phyloP scores from a whole-genome alignment of 2,888 invertebrate species.

The Drosophila longiperda region DNA sequence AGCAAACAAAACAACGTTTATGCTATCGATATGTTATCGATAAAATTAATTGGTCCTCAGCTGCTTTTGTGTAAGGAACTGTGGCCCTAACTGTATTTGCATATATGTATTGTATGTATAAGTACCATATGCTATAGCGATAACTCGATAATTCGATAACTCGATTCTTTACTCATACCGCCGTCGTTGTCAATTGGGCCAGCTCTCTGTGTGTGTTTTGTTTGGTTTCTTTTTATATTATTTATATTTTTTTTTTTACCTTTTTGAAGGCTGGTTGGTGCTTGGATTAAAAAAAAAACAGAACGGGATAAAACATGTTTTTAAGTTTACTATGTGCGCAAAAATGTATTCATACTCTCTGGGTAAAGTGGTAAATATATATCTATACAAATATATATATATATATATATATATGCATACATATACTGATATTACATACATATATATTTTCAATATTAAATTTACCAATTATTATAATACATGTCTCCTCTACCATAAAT shows the following conservation, averaged over 20 bases:
- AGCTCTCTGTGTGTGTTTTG: slow-evolving; percentile 59
- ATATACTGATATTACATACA: slow-evolving; percentile 42
- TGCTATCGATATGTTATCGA: slow-evolving; percentile 22
- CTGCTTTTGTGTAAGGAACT: slow-evolving; percentile 53
- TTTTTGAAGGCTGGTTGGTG: slow-evolving; percentile 81
- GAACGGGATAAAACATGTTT: slow-evolving; percentile 68
- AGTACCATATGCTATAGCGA: slow-evolving; percentile 30
- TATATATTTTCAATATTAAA: slow-evolving; percentile 50
- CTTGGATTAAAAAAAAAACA: slow-evolving; percentile 72
- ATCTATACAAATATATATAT: slow-evolving; percentile 14
- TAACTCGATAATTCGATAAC: slow-evolving; percentile 27
- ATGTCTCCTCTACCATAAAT: slow-evolving; percentile 81
- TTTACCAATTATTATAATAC: slow-evolving; percentile 58
- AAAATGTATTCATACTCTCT: slow-evolving; percentile 82
- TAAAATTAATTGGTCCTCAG: slow-evolving; percentile 15
- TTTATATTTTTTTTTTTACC: slow-evolving; percentile 33
- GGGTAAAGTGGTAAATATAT: slow-evolving; percentile 83
- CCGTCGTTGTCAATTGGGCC: slow-evolving; percentile 49
- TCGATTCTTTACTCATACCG: slow-evolving; percentile 30
- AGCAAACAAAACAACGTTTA: slow-evolving; percentile 8
- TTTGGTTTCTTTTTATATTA: slow-evolving; percentile 27
- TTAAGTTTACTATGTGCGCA: slow-evolving; percentile 73
- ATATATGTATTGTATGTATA: slow-evolving; percentile 30
- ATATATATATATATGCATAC: slow-evolving; percentile 30
- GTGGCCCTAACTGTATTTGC: slow-evolving; percentile 40